Percentiles rank a stretch among this genome's conserved stretches.
Conservation (phyloP, 2,888 invertebrate genomes). For the Harmothoe impar region DNA sequence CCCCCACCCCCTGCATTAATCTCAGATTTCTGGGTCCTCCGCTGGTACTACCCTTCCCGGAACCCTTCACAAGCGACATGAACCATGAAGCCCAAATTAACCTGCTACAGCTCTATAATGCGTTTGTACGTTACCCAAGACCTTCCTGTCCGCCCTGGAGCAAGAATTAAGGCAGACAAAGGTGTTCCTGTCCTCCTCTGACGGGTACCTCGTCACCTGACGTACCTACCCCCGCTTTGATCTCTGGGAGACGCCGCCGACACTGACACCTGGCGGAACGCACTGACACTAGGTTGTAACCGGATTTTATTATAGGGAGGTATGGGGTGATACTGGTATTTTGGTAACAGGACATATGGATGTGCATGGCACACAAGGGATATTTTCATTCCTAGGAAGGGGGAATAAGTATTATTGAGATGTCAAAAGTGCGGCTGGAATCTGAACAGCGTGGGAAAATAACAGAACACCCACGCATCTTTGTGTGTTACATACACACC, state of each 20-base stretch:
- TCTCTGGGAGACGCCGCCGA: background rate
- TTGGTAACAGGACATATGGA: background rate
- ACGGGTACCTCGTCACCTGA: conserved; percentile 11
- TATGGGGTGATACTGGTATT: background rate
- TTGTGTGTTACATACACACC: too few relatives aligned
- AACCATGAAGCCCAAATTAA: background rate
- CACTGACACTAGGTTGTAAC: conserved; percentile 19
- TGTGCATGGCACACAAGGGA: too few relatives aligned
- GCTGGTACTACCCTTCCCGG: too few relatives aligned
- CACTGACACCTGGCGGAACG: conserved; percentile 21
- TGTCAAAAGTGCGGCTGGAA: too few relatives aligned
- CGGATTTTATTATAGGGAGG: background rate
- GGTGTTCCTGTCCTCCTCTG: conserved; percentile 21
- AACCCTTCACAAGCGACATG: too few relatives aligned
- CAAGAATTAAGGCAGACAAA: conserved; percentile 38
- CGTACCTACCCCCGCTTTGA: conserved; percentile 30
- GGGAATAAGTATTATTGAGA: too few relatives aligned
- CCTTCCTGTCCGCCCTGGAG: conserved; percentile 25
- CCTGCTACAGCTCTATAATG: background rate
- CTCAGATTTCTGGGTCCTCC: too few relatives aligned
- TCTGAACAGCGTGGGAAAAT: too few relatives aligned
- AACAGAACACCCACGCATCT: too few relatives aligned
- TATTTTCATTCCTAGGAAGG: too few relatives aligned
- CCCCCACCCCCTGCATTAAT: too few relatives aligned
- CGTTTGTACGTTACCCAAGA: background rate